Evolutionary conservation across 2,888 invertebrate genomes (phyloP), one percentile per base, ranked within the genome.

Genomic region (Cordilura impudica): DNA sequence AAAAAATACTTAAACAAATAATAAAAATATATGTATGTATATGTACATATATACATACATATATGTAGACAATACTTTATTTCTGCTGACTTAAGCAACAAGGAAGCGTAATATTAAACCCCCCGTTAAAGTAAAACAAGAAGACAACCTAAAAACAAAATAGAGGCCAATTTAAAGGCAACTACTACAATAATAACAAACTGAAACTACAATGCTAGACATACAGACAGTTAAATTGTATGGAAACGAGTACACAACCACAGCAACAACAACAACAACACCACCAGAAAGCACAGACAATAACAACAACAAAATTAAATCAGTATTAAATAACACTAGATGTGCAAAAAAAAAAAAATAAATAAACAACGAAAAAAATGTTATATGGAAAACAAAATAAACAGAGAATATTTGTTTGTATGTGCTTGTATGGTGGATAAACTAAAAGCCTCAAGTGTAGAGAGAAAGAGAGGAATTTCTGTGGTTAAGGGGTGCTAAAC

Each of bases 21-120:
- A 19, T 21, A 16, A 39, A 39, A 5, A 39, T 31, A 12, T 31
- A 35, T 35, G n/a, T n/a, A n/a, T n/a, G n/a, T n/a, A n/a, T n/a
- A n/a, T n/a, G n/a, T n/a, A n/a, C n/a, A n/a, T n/a, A n/a, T n/a
- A n/a, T n/a, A n/a, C n/a, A n/a, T n/a, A n/a, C n/a, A n/a, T n/a
- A n/a, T n/a, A n/a, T n/a, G n/a, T 14, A 19, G 43, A 26, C 4
- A 29, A 29, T 14, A 6, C 16, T n/a, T 16, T 56, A 31, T 65
- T 53, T 54, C 8, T 77, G 77, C 66, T 72, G 60, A 76, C 23
- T 70, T 53, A 65, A 72, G 60, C 73, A 70, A 74, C 66, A 66
- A 78, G 78, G 78, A 78, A 78, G 60, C 60, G 56, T 63, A 75
- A 71, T 75, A 35, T 63, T 56, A 78, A 74, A 66, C 60, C 49